Conservation (phyloP, 2,888 invertebrate genomes). For the Archaeoteleia sp. region DNA sequence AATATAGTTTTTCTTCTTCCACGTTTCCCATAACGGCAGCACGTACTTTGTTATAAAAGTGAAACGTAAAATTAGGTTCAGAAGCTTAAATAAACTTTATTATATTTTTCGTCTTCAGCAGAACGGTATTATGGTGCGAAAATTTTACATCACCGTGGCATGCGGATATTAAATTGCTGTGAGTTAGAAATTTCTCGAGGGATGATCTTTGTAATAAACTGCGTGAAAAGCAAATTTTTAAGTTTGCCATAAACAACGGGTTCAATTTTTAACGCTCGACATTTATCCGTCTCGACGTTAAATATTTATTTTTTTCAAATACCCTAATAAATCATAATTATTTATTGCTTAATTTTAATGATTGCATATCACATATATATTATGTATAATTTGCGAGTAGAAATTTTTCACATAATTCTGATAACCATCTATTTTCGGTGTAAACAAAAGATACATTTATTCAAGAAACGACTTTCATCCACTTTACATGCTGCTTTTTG, state of each 20-base stretch:
- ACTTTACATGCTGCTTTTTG: conserved; percentile 23
- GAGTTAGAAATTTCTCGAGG: conserved; percentile 22
- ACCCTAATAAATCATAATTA: too few relatives aligned
- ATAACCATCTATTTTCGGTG: neutral
- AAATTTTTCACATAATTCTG: neutral
- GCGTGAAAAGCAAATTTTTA: conserved; percentile 7
- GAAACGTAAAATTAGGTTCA: conserved; percentile 21
- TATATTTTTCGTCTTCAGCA: conserved; percentile 25
- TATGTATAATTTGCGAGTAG: too few relatives aligned
- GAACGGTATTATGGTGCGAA: conserved; percentile 22
- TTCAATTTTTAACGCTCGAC: too few relatives aligned
- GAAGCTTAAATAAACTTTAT: conserved; percentile 22
- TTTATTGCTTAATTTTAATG: too few relatives aligned
- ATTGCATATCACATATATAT: too few relatives aligned
- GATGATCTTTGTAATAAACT: conserved; percentile 10
- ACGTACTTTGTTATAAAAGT: conserved; percentile 19
- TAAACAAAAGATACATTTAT: conserved; percentile 10
- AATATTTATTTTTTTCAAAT: too few relatives aligned
- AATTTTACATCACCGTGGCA: conserved; percentile 24
- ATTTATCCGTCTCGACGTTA: too few relatives aligned
- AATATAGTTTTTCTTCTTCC: conserved; percentile 10
- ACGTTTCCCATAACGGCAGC: conserved; percentile 13
- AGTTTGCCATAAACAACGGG: neutral
- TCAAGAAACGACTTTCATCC: conserved; percentile 17
- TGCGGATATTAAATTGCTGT: conserved; percentile 32